phyloP scores from a whole-genome alignment of 2,888 invertebrate genomes.

The Aleiodes leptofemur region DNA sequence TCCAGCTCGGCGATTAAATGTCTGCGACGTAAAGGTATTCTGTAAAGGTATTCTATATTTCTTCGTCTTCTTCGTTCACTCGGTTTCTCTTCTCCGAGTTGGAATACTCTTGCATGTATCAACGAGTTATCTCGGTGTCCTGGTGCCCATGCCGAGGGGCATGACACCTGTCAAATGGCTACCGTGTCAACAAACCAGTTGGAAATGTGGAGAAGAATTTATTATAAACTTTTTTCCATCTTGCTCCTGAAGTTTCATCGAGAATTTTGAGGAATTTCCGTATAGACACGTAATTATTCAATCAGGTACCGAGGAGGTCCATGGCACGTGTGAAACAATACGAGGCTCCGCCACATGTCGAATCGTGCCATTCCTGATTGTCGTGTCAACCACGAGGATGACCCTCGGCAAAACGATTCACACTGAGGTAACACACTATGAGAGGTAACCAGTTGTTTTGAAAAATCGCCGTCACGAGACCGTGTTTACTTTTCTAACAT shows the following conservation, averaged over 20 bases:
- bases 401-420: slow-evolving; percentile 55
- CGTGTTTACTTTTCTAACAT: slow-evolving; percentile 27
- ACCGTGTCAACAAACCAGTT: slow-evolving; percentile 12
- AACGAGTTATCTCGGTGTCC: slow-evolving; percentile 68
- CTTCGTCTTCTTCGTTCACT: slow-evolving; percentile 15
- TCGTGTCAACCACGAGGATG: slow-evolving; percentile 66
- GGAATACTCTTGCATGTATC: slow-evolving; percentile 67
- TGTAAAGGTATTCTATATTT: slow-evolving; percentile 58
- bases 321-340: slow-evolving; percentile 43
- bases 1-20: slow-evolving; percentile 63
- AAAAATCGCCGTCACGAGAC: slow-evolving; percentile 32
- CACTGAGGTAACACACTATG: slow-evolving; percentile 1
- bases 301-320: slow-evolving; percentile 24
- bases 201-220: background rate
- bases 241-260: background rate
- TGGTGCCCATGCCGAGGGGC: slow-evolving; percentile 68
- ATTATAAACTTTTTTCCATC: too few relatives aligned
- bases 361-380: slow-evolving; percentile 69
- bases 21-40: slow-evolving; percentile 63
- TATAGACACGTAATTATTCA: slow-evolving; percentile 12
- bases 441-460: slow-evolving; percentile 4
- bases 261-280: background rate
- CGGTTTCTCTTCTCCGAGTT: slow-evolving; percentile 15
- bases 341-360: slow-evolving; percentile 52
- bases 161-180: slow-evolving; percentile 73